A percentile compares a stretch with the other conserved stretches of the same genome.
Evolutionary conservation across 2,888 invertebrate genomes (phyloP).

Genomic region (Euspilapteryx auroguttella): DNA sequence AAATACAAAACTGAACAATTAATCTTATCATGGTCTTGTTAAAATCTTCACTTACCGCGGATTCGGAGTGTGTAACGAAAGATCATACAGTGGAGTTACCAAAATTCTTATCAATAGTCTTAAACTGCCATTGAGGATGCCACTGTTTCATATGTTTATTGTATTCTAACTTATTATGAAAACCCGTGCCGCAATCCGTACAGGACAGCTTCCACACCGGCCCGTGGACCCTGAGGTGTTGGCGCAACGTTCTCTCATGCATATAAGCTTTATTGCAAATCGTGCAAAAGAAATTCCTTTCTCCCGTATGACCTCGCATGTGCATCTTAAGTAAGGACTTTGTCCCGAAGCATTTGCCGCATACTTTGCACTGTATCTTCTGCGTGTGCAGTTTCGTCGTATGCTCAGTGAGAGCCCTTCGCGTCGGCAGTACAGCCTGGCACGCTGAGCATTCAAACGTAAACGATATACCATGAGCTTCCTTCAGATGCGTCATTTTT

Average conservation of each 20-base stretch:
- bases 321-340: conserved; percentile 39
- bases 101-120: conserved; percentile 28
- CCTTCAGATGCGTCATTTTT: conserved; percentile 45
- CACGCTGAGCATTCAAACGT: conserved; percentile 38
- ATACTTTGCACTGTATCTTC: conserved; percentile 38
- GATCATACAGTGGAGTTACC: too few relatives aligned
- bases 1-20: too few relatives aligned
- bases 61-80: too few relatives aligned
- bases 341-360: conserved; percentile 44
- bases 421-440: conserved; percentile 28
- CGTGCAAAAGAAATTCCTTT: conserved; percentile 35
- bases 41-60: too few relatives aligned
- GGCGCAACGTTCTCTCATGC: conserved; percentile 38
- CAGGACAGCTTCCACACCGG: conserved; percentile 33
- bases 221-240: conserved; percentile 43
- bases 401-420: conserved; percentile 41
- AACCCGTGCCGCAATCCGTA: conserved; percentile 33
- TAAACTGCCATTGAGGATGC: conserved; percentile 41
- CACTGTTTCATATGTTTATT: conserved; percentile 43
- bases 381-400: conserved; percentile 41
- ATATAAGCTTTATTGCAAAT: conserved; percentile 45
- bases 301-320: conserved; percentile 36
- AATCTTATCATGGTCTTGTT: too few relatives aligned
- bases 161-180: conserved; percentile 35
- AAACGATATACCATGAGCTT: conserved; percentile 37